Evolutionary conservation across 1,140 invertebrate species (phyloP), one percentile per base, ranked within the genome.

Genomic region (Drosophila orena): DNA sequence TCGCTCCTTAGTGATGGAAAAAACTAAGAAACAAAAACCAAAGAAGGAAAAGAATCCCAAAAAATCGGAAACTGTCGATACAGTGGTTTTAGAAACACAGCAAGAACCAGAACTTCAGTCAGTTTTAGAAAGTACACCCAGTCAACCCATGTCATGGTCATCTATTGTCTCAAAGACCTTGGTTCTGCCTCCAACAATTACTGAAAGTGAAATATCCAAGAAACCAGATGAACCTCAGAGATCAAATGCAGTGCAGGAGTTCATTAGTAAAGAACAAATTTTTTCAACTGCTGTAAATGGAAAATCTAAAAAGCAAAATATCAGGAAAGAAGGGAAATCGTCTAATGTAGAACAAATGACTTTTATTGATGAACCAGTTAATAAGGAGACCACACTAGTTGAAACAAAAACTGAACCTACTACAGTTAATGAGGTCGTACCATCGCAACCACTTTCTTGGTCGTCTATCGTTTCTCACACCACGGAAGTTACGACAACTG

Each of bases 271-370:
- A 47, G 77, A 75, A 10, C 78, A 79, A 35, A 53, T n/a, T 8
- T 62, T 59, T 8, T 62, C 60, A 35, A 62, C 54, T 14, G 27
- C n/a, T 15, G 54, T 62, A n/a, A 62, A 62, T 17, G 38, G 10
- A 14, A 40, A 61, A 22, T 12, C 3, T 12, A 47, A 30, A 11
- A 69, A 65, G 3, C 70, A 65, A 42, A 77, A 83, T 30, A 1
- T 52, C 2, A 83, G 49, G 35, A 74, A 77, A n/a, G 68, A 77
- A 0, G 46, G 54, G n/a, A 77, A 77, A 46, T n/a, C 38, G 17
- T 2, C 24, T 24, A 24, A 24, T 24, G 0, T 5, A 24, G 24
- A 24, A 24, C 24, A 34, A 4, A 15, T 20, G 22, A 24, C 2
- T 11, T n/a, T 47, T n/a, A 14, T 47, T 27, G 6, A 24, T 4